Conservation (phyloP, 2,888 invertebrate genomes). For the Synergus japonicus region DNA sequence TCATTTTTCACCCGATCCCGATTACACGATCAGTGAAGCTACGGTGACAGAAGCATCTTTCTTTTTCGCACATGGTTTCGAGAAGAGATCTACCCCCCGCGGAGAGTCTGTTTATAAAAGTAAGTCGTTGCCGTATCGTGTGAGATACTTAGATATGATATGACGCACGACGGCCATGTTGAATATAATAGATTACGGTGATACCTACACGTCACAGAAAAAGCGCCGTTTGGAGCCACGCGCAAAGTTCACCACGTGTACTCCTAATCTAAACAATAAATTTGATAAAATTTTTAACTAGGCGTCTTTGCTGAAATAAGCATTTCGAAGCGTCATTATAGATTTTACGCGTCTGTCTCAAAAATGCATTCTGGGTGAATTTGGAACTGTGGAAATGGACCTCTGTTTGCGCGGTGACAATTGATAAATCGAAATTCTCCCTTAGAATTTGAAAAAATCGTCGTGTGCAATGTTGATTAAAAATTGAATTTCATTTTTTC, state of each 20-base stretch:
- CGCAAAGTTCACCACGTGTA: conserved; percentile 44
- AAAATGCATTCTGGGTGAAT: conserved; percentile 54
- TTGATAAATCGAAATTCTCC: conserved; percentile 36
- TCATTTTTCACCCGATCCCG: conserved; percentile 4
- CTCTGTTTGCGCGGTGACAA: conserved; percentile 27
- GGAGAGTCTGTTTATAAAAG: conserved; percentile 34
- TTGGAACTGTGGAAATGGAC: conserved; percentile 50
- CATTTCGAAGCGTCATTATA: conserved; percentile 41
- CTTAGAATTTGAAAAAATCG: conserved; percentile 27
- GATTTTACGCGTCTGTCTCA: conserved; percentile 45
- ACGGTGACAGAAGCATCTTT: conserved; percentile 18
- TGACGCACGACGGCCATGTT: conserved; percentile 38
- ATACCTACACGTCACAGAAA: conserved; percentile 43
- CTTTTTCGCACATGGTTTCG: conserved; percentile 38
- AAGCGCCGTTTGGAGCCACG: conserved; percentile 17
- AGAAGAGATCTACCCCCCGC: conserved; percentile 34
- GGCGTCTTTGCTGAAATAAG: neutral
- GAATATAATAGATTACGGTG: conserved; percentile 22
- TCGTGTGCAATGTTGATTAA: conserved; percentile 4
- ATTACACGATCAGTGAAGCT: conserved; percentile 49
- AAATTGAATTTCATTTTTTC: conserved; percentile 13
- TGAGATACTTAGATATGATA: conserved; percentile 26
- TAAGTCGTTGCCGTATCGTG: conserved; percentile 40
- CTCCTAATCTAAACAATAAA: conserved; percentile 27
- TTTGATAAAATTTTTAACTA: neutral